phyloP scores from a whole-genome alignment of 2,113 vertebrate species.

The Sphyrna mokarran region DNA sequence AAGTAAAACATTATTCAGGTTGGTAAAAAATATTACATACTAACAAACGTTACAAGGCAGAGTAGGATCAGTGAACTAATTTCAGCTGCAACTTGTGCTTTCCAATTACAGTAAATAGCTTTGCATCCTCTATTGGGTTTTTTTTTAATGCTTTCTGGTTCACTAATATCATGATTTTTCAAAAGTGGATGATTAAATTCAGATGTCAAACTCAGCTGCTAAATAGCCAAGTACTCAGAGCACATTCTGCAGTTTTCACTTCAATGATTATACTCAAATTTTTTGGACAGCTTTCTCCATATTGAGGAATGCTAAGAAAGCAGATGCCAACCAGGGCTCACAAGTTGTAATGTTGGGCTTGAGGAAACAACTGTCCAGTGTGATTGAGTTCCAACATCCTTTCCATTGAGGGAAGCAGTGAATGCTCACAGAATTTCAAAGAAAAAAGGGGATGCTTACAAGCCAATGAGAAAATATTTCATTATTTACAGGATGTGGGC shows the following conservation, averaged over 20 bases:
- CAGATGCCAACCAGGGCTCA: neutral
- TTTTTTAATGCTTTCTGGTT: neutral
- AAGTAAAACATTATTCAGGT: neutral
- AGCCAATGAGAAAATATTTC: neutral
- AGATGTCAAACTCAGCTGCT: neutral
- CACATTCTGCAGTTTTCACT: neutral
- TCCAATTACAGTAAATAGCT: neutral
- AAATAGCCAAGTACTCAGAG: neutral
- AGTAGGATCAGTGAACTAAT: neutral
- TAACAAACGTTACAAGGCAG: neutral
- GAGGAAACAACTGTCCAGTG: no score
- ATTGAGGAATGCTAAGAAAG: neutral
- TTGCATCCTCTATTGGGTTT: neutral
- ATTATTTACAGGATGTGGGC: no score
- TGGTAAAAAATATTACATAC: neutral
- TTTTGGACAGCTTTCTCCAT: neutral
- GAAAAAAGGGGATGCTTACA: neutral
- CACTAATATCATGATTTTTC: neutral
- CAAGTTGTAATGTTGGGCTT: neutral
- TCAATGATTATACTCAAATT: neutral
- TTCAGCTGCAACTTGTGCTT: neutral
- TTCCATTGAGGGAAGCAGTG: neutral
- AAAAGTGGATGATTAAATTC: slow-evolving; percentile 2
- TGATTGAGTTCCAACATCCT: neutral
- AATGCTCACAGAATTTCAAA: neutral